Percentiles rank a stretch among this genome's conserved stretches.
phyloP scores from a whole-genome alignment of 2,888 invertebrate genomes.

The Tipula helvola region DNA sequence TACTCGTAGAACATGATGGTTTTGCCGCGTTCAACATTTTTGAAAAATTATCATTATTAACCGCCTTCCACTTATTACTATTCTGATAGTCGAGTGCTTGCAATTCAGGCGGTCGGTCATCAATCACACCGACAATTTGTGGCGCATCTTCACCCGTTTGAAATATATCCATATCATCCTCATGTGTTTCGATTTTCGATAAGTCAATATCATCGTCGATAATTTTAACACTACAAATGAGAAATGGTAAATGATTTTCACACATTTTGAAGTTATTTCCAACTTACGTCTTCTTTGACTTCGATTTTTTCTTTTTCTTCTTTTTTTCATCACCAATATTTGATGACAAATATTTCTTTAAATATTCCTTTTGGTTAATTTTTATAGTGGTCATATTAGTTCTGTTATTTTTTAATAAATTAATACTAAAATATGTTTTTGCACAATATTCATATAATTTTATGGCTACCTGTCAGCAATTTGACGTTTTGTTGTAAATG shows the following conservation, averaged over 20 bases:
- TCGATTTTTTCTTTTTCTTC: conserved; percentile 45
- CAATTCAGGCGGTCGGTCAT: conserved; percentile 62
- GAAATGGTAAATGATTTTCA: neutral
- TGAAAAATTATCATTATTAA: conserved; percentile 13
- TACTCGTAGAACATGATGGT: neutral
- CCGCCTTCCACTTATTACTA: conserved; percentile 27
- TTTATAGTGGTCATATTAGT: conserved; percentile 20
- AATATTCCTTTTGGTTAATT: conserved; percentile 62
- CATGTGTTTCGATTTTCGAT: conserved; percentile 36
- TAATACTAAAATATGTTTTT: neutral
- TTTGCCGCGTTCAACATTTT: conserved; percentile 6
- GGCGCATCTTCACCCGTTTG: conserved; percentile 79
- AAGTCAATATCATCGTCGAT: conserved; percentile 74
- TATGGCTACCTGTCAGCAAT: neutral
- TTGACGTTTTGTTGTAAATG: neutral
- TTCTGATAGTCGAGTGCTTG: conserved; percentile 19
- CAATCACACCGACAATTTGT: conserved; percentile 75
- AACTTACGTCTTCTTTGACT: neutral
- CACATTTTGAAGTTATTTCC: neutral
- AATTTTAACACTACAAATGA: conserved; percentile 52
- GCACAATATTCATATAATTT: neutral
- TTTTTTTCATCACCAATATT: conserved; percentile 48
- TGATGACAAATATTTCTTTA: conserved; percentile 61
- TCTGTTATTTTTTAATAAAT: neutral
- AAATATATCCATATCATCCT: conserved; percentile 48